Percentiles rank a stretch among this genome's conserved stretches.
These are phyloP conservation scores for Scaptomyza tumidula DNA, from an alignment of 2,888 invertebrate species.

Conservation along the genomic window DNA sequence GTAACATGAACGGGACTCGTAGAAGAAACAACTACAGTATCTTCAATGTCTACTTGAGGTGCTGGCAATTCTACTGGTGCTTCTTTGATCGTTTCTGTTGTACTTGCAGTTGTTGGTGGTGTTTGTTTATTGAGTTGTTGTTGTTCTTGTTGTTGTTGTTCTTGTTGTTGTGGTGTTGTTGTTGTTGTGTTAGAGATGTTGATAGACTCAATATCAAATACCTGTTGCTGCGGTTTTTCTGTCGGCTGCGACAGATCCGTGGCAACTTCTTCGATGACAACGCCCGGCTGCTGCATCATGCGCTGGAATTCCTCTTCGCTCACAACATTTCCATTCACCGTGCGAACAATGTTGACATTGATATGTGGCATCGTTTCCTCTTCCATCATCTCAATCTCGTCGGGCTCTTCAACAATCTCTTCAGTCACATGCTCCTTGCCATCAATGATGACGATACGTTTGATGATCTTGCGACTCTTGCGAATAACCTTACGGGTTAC, in stretches of 20 bases:
- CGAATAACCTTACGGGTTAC: slow-evolving; percentile 91
- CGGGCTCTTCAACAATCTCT: slow-evolving; percentile 93
- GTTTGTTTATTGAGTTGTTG: slow-evolving; percentile 71
- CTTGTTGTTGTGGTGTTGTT: slow-evolving; percentile 63
- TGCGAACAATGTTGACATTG: slow-evolving; percentile 86
- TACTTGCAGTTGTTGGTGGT: slow-evolving; percentile 49
- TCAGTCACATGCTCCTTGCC: slow-evolving; percentile 93
- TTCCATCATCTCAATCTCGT: slow-evolving; percentile 85
- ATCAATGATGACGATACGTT: slow-evolving; percentile 91
- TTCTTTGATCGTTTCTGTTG: slow-evolving; percentile 83
- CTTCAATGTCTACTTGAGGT: slow-evolving; percentile 83
- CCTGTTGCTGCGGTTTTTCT: slow-evolving; percentile 80
- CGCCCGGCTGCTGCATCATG: slow-evolving; percentile 79
- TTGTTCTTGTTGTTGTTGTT: slow-evolving; percentile 64
- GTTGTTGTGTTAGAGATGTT: slow-evolving; percentile 67
- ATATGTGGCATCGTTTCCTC: slow-evolving; percentile 81
- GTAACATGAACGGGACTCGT: slow-evolving; percentile 80
- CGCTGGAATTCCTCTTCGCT: slow-evolving; percentile 82
- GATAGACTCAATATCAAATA: slow-evolving; percentile 84
- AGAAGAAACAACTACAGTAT: slow-evolving; percentile 74
- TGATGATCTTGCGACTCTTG: slow-evolving; percentile 90
- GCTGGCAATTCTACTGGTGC: slow-evolving; percentile 84
- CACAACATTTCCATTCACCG: slow-evolving; percentile 85
- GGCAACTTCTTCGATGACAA: slow-evolving; percentile 80
- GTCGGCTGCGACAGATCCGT: slow-evolving; percentile 66